A percentile compares a stretch with the other conserved stretches of the same genome.
Evolutionary conservation across 2,113 vertebrate genomes (phyloP).

Genomic region (Cinclus mexicanus): DNA sequence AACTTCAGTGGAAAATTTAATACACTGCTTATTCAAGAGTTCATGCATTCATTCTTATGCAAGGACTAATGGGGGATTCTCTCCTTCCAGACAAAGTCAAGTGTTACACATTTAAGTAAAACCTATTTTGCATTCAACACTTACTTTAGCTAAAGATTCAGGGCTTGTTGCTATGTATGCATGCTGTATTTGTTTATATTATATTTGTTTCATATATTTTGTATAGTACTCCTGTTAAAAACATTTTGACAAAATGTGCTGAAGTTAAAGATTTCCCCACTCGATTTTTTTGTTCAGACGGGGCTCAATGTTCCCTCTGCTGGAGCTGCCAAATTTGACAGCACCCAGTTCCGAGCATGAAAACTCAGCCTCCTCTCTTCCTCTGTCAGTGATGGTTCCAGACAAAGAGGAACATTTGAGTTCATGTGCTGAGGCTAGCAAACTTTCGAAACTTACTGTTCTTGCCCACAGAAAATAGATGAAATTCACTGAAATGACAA

Average conservation of each 20-base stretch:
- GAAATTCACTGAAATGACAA: accelerated
- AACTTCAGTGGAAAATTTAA: background rate
- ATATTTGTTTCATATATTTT: background rate
- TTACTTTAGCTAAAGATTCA: background rate
- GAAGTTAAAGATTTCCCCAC: background rate
- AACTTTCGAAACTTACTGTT: background rate
- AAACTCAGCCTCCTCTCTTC: background rate
- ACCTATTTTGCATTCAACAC: background rate
- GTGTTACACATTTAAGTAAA: background rate
- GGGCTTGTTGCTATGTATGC: accelerated
- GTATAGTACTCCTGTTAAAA: background rate
- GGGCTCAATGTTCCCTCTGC: background rate
- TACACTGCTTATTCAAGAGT: background rate
- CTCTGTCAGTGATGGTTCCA: background rate
- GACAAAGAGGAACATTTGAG: background rate
- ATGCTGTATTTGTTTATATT: background rate
- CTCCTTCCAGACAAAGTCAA: background rate
- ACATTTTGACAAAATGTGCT: background rate
- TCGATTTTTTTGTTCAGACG: background rate
- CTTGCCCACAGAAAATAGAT: background rate
- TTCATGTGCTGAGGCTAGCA: background rate
- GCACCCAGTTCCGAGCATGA: background rate
- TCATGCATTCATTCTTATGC: background rate
- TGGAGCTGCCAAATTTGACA: background rate
- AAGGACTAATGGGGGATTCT: background rate